Percentiles rank a stretch among this genome's conserved stretches.
These are phyloP conservation scores for Brachionus paranguensis DNA, from an alignment of 1,140 invertebrate species.

Conservation along the genomic window DNA sequence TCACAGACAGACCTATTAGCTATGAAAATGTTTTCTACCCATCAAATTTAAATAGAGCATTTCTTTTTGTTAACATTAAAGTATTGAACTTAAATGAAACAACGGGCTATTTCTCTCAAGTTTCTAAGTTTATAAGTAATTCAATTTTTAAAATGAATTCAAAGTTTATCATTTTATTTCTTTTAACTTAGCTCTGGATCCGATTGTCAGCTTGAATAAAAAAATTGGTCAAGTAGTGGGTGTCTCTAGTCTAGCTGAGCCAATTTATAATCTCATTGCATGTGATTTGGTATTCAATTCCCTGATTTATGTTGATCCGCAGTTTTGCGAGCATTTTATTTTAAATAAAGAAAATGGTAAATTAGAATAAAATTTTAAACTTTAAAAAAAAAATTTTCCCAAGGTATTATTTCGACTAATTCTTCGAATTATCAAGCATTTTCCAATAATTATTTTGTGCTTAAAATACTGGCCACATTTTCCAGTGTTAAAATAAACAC, in stretches of 20 bases:
- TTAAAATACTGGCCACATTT: neutral
- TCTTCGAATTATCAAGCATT: neutral
- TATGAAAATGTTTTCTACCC: neutral
- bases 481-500: neutral
- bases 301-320: neutral
- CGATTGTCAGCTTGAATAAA: neutral
- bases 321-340: slow-evolving; percentile 14
- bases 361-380: neutral
- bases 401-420: slow-evolving; percentile 3
- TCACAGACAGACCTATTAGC: neutral
- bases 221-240: neutral
- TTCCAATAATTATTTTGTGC: neutral
- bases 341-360: neutral
- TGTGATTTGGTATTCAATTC: slow-evolving; percentile 5
- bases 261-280: neutral
- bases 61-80: neutral
- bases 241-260: neutral
- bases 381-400: neutral
- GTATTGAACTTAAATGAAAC: neutral
- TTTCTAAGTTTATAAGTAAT: neutral
- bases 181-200: neutral
- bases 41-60: neutral
- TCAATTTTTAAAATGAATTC: neutral
- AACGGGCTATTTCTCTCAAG: neutral
- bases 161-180: neutral